Evolutionary conservation across 2,888 invertebrate species (phyloP), one percentile per base, ranked within the genome.

Genomic region (Lasioglossum marginatum): DNA sequence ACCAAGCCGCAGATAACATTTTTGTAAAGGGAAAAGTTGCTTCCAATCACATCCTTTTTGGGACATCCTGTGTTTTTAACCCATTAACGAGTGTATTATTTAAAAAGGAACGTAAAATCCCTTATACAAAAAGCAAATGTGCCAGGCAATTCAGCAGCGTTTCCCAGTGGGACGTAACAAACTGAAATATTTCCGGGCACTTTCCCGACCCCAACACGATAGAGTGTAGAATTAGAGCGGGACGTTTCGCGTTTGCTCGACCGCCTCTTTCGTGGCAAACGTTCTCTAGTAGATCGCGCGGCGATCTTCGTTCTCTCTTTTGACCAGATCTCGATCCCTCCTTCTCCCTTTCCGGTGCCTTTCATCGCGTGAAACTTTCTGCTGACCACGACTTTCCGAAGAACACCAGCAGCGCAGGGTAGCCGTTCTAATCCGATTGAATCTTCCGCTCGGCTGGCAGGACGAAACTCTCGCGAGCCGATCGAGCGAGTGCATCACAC

Each of bases 331-430:
- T 34, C 66, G 34, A 23, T 68, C 2, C 37, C 10, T 37, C 23
- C 1, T 8, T 19, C 23, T 57, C 37, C n/a, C 27, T 31, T 12
- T 31, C 19, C 66, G 31, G 66, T 34, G 66, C 66, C 52, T n/a
- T 72, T 72, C 75, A 19, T 60, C 34, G 19, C 34, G 52, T 73
- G 68, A 57, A 80, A 80, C 14, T 79, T 85, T 85, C 68, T 16
- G 79, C 85, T 57, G 85, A 79, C 80, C 63, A 14, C 40, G 14
- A 23, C 34, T 57, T 8, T n/a, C 6, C 19, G 34, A 5, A 23
- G 23, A 37, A 45, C 72, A 66, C 31, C 40, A 43, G 6, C 12
- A 16, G 31, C 37, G 19, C 10, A 5, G 23, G 19, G 23, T 34
- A 16, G 34, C n/a, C 23, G 31, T 71, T n/a, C 79, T 52, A 73